These are phyloP conservation scores for Cerastis rubricosa DNA, from an alignment of 2,888 invertebrate genomes.

Conservation along the genomic window DNA sequence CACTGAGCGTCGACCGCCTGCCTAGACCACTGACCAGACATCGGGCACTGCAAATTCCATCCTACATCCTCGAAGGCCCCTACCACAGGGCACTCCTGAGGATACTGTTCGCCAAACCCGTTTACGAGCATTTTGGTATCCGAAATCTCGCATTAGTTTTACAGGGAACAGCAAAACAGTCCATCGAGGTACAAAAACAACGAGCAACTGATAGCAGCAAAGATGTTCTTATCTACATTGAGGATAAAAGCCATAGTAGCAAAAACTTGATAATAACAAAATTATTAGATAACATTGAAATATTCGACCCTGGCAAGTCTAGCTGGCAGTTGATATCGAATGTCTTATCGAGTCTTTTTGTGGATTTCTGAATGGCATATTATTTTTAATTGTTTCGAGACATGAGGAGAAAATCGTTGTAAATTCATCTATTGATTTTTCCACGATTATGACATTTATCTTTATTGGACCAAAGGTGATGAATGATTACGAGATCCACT, in stretches of 20 bases:
- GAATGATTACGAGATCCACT: conserved; percentile 15
- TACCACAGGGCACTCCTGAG: conserved; percentile 78
- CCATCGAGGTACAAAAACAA: conserved; percentile 87
- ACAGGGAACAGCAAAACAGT: conserved; percentile 76
- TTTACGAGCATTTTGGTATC: conserved; percentile 81
- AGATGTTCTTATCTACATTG: conserved; percentile 86
- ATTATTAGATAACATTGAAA: conserved; percentile 81
- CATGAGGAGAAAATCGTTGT: conserved; percentile 25
- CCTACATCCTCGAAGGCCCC: conserved; percentile 76
- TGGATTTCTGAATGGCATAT: conserved; percentile 29
- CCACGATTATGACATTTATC: conserved; percentile 34
- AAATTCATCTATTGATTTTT: conserved; percentile 31
- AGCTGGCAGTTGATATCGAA: conserved; percentile 55
- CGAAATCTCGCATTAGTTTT: conserved; percentile 67
- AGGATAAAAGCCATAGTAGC: conserved; percentile 84
- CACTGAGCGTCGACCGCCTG: conserved; percentile 73
- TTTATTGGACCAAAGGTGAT: conserved; percentile 48
- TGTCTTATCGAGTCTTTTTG: conserved; percentile 51
- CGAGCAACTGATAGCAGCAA: conserved; percentile 86
- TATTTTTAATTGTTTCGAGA: conserved; percentile 18
- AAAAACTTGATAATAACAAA: conserved; percentile 84
- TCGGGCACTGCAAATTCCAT: conserved; percentile 83
- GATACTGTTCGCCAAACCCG: conserved; percentile 72
- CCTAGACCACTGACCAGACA: conserved; percentile 79
- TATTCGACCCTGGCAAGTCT: conserved; percentile 71